These are phyloP conservation scores for Hesperia comma DNA, from an alignment of 2,888 invertebrate genomes.

Conservation along the genomic window DNA sequence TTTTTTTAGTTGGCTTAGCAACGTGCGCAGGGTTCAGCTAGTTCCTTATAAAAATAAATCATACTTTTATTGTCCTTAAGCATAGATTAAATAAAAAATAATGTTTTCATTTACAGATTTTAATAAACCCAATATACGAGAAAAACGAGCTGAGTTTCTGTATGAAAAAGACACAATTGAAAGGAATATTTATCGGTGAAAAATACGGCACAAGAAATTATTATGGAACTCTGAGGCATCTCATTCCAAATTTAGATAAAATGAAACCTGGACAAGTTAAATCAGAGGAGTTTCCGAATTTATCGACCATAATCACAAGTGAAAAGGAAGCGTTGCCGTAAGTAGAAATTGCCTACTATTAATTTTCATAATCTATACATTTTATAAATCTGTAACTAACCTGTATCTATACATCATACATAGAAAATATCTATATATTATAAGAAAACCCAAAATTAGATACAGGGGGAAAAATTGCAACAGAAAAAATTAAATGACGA, in stretches of 20 bases:
- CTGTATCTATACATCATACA: too few species aligned
- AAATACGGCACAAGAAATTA: conserved; percentile 87
- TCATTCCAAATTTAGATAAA: conserved; percentile 84
- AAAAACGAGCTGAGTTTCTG: conserved; percentile 88
- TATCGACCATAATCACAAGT: conserved; percentile 83
- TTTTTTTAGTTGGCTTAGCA: too few species aligned
- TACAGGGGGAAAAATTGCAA: too few species aligned
- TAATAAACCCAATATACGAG: conserved; percentile 91
- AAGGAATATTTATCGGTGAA: conserved; percentile 87
- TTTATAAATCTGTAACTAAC: too few species aligned
- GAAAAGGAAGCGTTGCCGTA: conserved; percentile 81
- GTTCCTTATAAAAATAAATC: too few species aligned
- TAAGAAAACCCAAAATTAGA: too few species aligned
- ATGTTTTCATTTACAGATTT: conserved; percentile 82
- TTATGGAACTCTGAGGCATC: conserved; percentile 82
- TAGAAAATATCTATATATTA: too few species aligned
- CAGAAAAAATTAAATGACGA: too few species aligned
- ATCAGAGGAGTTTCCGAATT: conserved; percentile 73
- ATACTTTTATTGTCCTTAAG: too few species aligned
- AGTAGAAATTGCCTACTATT: conserved; percentile 60
- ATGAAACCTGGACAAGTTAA: conserved; percentile 74
- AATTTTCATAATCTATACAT: too few species aligned
- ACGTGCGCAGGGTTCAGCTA: too few species aligned
- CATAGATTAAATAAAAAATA: too few species aligned
- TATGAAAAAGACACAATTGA: conserved; percentile 88